Evolutionary conservation across 2,888 invertebrate genomes (phyloP).

Genomic region (Steinernema carpocapsae): DNA sequence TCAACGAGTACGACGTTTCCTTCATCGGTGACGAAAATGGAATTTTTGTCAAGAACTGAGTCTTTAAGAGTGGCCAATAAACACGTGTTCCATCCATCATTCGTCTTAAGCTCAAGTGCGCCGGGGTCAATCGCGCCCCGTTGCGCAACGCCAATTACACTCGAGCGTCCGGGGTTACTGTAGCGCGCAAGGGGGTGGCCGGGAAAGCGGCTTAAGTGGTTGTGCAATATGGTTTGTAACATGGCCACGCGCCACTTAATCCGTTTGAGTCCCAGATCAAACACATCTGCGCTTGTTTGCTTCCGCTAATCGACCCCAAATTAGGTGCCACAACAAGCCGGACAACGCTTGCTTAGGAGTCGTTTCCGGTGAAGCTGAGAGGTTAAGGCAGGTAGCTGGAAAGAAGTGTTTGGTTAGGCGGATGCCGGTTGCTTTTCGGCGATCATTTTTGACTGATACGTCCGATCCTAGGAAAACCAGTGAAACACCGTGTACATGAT

Average conservation of each 20-base stretch:
- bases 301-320: constrained; percentile 31
- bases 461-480: too few relatives aligned
- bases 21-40: constrained; percentile 8
- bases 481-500: too few relatives aligned
- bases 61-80: constrained; percentile 9
- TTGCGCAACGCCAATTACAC: constrained; percentile 33
- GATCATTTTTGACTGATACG: too few relatives aligned
- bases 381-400: not conserved
- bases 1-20: constrained; percentile 17
- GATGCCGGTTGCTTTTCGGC: too few relatives aligned
- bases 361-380: not conserved
- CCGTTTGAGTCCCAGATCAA: constrained; percentile 29
- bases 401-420: too few relatives aligned
- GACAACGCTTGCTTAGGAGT: not conserved
- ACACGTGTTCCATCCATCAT: constrained; percentile 15
- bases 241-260: constrained; percentile 34
- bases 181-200: constrained; percentile 25
- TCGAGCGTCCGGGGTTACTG: constrained; percentile 13
- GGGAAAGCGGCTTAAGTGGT: constrained; percentile 17
- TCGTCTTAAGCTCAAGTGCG: constrained; percentile 16
- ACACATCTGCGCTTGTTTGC: constrained; percentile 33
- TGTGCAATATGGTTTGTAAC: constrained; percentile 31
- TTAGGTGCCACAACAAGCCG: constrained; percentile 1
- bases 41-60: constrained; percentile 8
- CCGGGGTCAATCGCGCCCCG: constrained; percentile 16